A percentile compares a stretch with the other conserved stretches of the same genome.
phyloP scores from a whole-genome alignment of 2,888 invertebrate species.

The Yponomeuta malinellus region DNA sequence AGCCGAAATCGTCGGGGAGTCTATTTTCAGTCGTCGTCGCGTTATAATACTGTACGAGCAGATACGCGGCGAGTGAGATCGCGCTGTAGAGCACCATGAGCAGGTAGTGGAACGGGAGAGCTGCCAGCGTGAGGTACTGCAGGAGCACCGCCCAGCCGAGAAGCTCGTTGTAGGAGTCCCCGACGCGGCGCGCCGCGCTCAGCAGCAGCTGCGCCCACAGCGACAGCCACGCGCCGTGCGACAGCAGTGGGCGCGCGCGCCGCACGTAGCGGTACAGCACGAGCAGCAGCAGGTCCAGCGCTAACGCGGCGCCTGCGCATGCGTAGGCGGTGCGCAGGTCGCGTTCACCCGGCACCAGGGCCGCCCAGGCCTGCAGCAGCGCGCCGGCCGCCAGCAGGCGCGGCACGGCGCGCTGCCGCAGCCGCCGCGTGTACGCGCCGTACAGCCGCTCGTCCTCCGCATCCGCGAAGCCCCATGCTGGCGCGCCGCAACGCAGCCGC shows the following conservation, averaged over 20 bases:
- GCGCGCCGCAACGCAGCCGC: constrained; percentile 30
- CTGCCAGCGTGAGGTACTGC: constrained; percentile 84
- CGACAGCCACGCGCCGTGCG: constrained; percentile 80
- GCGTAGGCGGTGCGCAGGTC: constrained; percentile 47
- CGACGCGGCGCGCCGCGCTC: constrained; percentile 64
- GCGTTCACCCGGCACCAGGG: constrained; percentile 59
- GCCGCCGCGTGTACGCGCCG: constrained; percentile 54
- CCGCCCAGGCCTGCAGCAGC: constrained; percentile 50
- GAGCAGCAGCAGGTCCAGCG: constrained; percentile 42
- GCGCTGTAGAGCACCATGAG: constrained; percentile 37
- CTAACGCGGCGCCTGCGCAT: constrained; percentile 37
- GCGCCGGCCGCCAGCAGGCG: constrained; percentile 51
- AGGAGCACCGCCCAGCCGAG: constrained; percentile 85
- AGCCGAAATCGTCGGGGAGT: constrained; percentile 50
- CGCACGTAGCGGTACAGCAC: constrained; percentile 37
- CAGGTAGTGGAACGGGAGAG: constrained; percentile 78
- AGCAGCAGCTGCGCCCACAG: constrained; percentile 62
- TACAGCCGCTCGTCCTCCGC: constrained; percentile 58
- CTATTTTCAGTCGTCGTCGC: constrained; percentile 44
- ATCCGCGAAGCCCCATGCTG: constrained; percentile 59
- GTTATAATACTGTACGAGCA: constrained; percentile 55
- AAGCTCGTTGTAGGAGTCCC: constrained; percentile 75
- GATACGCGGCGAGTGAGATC: constrained; percentile 45
- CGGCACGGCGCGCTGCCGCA: constrained; percentile 57
- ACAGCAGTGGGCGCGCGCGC: constrained; percentile 70